phyloP scores from a whole-genome alignment of 2,888 invertebrate species.

The Cremastinae sp. region DNA sequence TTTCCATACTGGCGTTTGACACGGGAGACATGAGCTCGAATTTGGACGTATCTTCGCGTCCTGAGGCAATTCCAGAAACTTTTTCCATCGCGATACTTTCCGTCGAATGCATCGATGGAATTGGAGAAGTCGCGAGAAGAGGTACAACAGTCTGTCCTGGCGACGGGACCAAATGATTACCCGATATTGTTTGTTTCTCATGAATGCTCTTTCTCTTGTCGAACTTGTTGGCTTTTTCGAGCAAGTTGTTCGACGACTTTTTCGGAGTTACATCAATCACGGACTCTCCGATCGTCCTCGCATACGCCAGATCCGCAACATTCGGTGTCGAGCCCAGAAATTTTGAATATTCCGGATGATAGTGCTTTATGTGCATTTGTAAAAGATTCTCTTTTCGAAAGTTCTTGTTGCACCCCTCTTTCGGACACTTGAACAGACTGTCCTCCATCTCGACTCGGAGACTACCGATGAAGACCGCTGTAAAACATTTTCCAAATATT shows the following conservation, averaged over 20 bases:
- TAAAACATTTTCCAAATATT: conserved; percentile 81
- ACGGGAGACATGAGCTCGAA: conserved; percentile 69
- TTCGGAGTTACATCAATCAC: conserved; percentile 80
- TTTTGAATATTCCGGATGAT: conserved; percentile 91
- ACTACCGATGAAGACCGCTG: conserved; percentile 78
- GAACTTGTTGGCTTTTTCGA: conserved; percentile 80
- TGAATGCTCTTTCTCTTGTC: conserved; percentile 67
- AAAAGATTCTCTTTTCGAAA: conserved; percentile 95
- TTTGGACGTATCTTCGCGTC: conserved; percentile 68
- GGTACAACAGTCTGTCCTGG: conserved; percentile 55
- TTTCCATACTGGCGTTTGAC: conserved; percentile 68
- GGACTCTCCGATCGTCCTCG: conserved; percentile 86
- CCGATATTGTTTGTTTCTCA: conserved; percentile 62
- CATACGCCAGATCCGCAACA: conserved; percentile 92
- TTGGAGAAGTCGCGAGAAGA: conserved; percentile 61
- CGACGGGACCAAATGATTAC: conserved; percentile 31
- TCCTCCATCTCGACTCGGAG: conserved; percentile 85
- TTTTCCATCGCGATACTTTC: conserved; percentile 62
- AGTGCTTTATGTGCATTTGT: conserved; percentile 97
- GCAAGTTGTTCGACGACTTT: conserved; percentile 75
- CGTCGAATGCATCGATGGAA: conserved; percentile 60
- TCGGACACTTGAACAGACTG: conserved; percentile 87
- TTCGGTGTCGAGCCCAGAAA: conserved; percentile 91
- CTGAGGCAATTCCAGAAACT: conserved; percentile 24
- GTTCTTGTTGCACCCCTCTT: conserved; percentile 92